phyloP scores from a whole-genome alignment of 53 echinoderm and acorn worm species.

The Arbacia lixula region DNA sequence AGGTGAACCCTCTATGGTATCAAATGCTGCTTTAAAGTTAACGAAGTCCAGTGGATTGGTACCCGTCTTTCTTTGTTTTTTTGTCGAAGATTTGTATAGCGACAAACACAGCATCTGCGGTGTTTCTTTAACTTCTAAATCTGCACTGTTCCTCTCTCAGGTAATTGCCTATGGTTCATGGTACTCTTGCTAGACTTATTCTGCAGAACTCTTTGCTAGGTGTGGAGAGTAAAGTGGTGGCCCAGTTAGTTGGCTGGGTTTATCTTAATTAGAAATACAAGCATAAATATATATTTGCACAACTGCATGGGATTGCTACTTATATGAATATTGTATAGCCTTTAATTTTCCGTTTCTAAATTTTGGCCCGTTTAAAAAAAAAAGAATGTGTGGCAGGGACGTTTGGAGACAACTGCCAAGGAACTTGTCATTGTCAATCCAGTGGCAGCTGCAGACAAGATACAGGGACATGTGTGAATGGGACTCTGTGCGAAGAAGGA shows the following conservation, averaged over 20 bases:
- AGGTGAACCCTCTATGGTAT: neutral
- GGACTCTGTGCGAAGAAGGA: neutral
- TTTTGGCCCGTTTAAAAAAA: too few relatives aligned
- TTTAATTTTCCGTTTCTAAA: too few relatives aligned
- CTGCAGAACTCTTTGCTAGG: too few relatives aligned
- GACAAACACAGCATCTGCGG: neutral
- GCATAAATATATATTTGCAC: too few relatives aligned
- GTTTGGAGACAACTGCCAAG: slow-evolving; percentile 3
- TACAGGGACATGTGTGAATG: slow-evolving; percentile 7
- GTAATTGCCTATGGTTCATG: too few relatives aligned
- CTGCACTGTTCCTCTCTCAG: neutral
- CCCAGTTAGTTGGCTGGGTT: too few relatives aligned
- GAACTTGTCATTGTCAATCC: neutral
- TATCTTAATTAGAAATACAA: too few relatives aligned
- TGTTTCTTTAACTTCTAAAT: neutral
- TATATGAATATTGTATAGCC: too few relatives aligned
- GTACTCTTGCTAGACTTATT: too few relatives aligned
- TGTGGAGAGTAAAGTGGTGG: too few relatives aligned
- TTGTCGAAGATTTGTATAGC: neutral
- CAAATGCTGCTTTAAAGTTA: slow-evolving; percentile 3
- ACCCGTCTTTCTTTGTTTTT: slow-evolving; percentile 15
- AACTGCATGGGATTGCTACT: too few relatives aligned
- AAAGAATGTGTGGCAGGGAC: slow-evolving; percentile 6
- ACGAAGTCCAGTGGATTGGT: neutral
- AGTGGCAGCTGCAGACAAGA: neutral